Evolutionary conservation across 2,888 invertebrate genomes (phyloP).

Genomic region (Apamea epomidion): DNA sequence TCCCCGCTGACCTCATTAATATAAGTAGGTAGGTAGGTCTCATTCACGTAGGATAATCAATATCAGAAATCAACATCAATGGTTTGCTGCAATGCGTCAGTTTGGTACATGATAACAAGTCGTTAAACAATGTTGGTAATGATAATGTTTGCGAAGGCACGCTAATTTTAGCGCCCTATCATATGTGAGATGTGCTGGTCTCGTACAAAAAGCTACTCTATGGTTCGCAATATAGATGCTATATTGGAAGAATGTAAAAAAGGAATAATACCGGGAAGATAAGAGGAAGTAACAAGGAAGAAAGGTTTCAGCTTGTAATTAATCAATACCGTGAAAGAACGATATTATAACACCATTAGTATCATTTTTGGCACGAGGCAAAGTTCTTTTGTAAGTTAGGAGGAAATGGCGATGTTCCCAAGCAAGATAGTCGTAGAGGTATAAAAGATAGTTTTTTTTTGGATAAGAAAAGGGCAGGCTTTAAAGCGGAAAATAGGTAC

Average conservation of each 20-base stretch:
- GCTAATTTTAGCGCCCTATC: constrained; percentile 48
- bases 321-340: neutral
- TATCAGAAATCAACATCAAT: constrained; percentile 17
- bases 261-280: neutral
- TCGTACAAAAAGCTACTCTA: constrained; percentile 12
- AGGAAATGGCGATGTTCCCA: neutral
- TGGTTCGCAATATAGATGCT: constrained; percentile 6
- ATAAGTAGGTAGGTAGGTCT: constrained; percentile 5
- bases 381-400: neutral
- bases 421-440: neutral
- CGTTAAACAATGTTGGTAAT: constrained; percentile 24
- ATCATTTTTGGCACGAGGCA: neutral
- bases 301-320: neutral
- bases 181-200: neutral
- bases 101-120: constrained; percentile 23
- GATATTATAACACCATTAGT: neutral
- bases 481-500: neutral
- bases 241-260: neutral
- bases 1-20: constrained; percentile 15
- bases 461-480: neutral
- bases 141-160: constrained; percentile 25
- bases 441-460: neutral
- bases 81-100: neutral
- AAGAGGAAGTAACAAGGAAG: neutral
- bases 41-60: neutral